Conservation (phyloP, 1,140 invertebrate genomes). For the Drosophila tropicalis region DNA sequence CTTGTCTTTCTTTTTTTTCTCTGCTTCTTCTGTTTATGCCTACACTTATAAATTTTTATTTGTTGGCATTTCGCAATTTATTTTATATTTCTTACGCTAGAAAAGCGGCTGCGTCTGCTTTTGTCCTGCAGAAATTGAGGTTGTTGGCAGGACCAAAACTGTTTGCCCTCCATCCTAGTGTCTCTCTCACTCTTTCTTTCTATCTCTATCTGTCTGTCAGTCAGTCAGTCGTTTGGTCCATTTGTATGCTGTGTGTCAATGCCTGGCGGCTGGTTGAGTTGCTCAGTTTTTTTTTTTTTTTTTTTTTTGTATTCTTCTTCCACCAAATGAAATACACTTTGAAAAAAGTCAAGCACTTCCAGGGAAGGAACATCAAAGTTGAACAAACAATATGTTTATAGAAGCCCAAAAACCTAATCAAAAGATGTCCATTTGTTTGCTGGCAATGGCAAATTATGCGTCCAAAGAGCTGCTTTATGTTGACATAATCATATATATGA, state of each 20-base stretch:
- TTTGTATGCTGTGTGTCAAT: conserved; percentile 57
- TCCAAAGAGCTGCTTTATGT: conserved; percentile 28
- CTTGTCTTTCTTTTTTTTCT: background rate
- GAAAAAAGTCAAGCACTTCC: conserved; percentile 42
- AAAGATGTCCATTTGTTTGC: conserved; percentile 55
- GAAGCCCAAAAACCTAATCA: conserved; percentile 49
- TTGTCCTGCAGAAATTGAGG: conserved; percentile 23
- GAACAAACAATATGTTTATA: conserved; percentile 5
- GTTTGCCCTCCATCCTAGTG: conserved; percentile 30
- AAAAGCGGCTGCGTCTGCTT: conserved; percentile 48
- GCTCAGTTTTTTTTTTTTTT: conserved; percentile 43
- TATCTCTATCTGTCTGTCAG: conserved; percentile 19
- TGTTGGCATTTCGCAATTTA: conserved; percentile 77
- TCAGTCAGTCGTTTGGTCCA: conserved; percentile 38
- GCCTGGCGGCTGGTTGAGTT: conserved; percentile 47
- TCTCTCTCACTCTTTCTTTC: background rate
- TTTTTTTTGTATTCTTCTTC: conserved; percentile 15
- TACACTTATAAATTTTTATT: conserved; percentile 72
- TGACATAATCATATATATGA: conserved; percentile 38
- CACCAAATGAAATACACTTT: conserved; percentile 57
- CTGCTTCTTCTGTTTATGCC: conserved; percentile 37
- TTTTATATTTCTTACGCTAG: conserved; percentile 66
- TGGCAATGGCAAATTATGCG: conserved; percentile 19
- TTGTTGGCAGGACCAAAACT: conserved; percentile 16
- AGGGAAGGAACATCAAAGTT: conserved; percentile 16